Percentiles rank a stretch among this genome's conserved stretches.
Evolutionary conservation across 1,140 invertebrate species (phyloP).

Genomic region (Colletes latitarsis): DNA sequence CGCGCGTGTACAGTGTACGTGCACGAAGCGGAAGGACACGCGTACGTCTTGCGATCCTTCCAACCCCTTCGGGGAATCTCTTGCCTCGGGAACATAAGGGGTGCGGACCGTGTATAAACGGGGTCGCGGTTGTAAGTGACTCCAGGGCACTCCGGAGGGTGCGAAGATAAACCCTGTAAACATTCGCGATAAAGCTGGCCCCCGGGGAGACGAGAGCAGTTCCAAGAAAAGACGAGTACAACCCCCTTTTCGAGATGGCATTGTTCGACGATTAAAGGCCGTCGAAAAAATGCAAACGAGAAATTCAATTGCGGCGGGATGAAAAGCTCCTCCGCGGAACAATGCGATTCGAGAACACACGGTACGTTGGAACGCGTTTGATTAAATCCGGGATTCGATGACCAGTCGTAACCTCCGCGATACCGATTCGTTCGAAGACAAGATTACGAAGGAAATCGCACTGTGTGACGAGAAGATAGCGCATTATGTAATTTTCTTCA

Average conservation of each 20-base stretch:
- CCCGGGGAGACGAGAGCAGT: constrained; percentile 23
- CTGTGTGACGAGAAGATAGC: too few relatives aligned
- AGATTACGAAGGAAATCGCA: not conserved
- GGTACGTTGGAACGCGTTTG: not conserved
- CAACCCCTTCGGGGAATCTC: constrained; percentile 42
- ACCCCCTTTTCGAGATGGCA: constrained; percentile 1
- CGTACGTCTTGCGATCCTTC: constrained; percentile 12
- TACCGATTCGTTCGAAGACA: not conserved
- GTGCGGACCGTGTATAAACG: constrained; percentile 13
- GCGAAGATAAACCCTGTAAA: constrained; percentile 67
- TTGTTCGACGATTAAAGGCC: constrained; percentile 55
- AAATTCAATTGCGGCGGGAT: constrained; percentile 30
- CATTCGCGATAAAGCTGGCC: constrained; percentile 63
- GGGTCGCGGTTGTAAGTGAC: constrained; percentile 52
- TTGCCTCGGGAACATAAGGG: constrained; percentile 1
- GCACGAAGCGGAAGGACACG: not conserved
- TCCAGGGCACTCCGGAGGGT: constrained; percentile 42
- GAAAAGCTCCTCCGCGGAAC: constrained; percentile 9
- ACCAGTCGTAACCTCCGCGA: not conserved
- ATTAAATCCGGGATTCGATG: constrained; percentile 27
- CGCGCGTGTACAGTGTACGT: not conserved
- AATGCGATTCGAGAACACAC: not conserved
- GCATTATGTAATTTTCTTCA: too few relatives aligned
- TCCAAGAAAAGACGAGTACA: constrained; percentile 48
- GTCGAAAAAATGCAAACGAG: constrained; percentile 24